Evolutionary conservation across 2,797 vertebrate genomes (phyloP).

Genomic region (Darevskia nairensis): DNA sequence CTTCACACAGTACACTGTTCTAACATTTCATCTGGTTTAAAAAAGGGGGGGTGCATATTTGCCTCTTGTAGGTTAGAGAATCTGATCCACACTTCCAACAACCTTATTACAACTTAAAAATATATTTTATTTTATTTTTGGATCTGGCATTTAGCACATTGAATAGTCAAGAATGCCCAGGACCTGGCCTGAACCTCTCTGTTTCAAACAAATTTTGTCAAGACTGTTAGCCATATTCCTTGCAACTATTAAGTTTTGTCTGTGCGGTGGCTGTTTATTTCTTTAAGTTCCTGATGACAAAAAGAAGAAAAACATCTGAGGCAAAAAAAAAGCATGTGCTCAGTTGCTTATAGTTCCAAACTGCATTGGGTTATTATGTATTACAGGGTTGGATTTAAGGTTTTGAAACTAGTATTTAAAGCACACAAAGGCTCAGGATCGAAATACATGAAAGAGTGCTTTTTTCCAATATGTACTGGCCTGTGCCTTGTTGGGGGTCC

Average conservation of each 20-base stretch:
- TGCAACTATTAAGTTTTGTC: constrained; percentile 59
- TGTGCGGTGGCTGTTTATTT: constrained; percentile 65
- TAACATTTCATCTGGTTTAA: constrained; percentile 62
- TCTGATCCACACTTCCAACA: constrained; percentile 38
- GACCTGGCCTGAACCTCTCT: constrained; percentile 5
- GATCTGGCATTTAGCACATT: background rate
- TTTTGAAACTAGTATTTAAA: no score
- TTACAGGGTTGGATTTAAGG: no score
- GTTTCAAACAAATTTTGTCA: constrained; percentile 44
- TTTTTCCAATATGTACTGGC: no score
- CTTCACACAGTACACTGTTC: constrained; percentile 68
- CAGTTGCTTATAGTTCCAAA: constrained; percentile 51
- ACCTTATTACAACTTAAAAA: constrained; percentile 18
- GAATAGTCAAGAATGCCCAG: background rate
- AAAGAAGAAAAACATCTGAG: constrained; percentile 42
- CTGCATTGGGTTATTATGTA: background rate
- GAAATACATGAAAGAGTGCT: no score
- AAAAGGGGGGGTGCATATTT: constrained; percentile 56
- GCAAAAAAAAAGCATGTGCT: constrained; percentile 55
- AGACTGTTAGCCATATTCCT: constrained; percentile 65
- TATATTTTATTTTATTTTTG: background rate
- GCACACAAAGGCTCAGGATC: no score
- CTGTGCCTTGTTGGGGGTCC: no score
- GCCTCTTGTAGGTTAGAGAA: constrained; percentile 48
- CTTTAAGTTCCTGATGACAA: constrained; percentile 61